Conservation (phyloP, 1,140 invertebrate species). For the Drosophila malerkotliana region DNA sequence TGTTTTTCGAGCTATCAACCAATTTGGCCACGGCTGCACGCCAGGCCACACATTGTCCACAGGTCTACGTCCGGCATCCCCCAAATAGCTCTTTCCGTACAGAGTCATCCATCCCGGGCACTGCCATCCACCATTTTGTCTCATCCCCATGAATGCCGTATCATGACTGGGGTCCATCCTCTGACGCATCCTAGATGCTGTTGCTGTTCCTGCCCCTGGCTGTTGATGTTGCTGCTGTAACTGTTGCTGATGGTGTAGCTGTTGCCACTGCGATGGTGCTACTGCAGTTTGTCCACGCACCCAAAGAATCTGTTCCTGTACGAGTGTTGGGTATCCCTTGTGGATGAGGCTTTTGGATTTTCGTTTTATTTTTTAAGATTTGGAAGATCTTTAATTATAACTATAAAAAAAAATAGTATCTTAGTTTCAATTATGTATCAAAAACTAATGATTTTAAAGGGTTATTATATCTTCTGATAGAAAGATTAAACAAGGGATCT, state of each 20-base stretch:
- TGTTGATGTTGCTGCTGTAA: not conserved
- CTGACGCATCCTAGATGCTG: conserved; percentile 9
- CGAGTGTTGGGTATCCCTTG: not conserved
- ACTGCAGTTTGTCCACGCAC: conserved; percentile 57
- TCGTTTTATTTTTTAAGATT: not conserved
- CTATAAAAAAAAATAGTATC: not conserved
- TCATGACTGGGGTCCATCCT: conserved; percentile 46
- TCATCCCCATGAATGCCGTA: conserved; percentile 63
- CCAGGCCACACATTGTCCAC: conserved; percentile 48
- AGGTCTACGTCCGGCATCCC: conserved; percentile 21
- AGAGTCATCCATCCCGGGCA: not conserved
- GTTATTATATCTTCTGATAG: too few species aligned
- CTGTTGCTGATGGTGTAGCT: not conserved
- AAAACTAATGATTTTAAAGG: too few species aligned
- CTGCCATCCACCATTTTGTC: not conserved
- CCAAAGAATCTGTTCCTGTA: conserved; percentile 11
- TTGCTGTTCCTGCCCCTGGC: conserved; percentile 19
- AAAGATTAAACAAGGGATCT: not conserved
- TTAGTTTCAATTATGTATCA: not conserved
- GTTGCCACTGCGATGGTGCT: conserved; percentile 8
- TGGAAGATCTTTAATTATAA: not conserved
- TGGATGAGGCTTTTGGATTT: too few species aligned
- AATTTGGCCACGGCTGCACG: conserved; percentile 81
- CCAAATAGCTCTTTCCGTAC: not conserved
- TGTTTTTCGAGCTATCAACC: conserved; percentile 84